phyloP scores from a whole-genome alignment of 2,888 invertebrate genomes.

The Synergus gifuensis region DNA sequence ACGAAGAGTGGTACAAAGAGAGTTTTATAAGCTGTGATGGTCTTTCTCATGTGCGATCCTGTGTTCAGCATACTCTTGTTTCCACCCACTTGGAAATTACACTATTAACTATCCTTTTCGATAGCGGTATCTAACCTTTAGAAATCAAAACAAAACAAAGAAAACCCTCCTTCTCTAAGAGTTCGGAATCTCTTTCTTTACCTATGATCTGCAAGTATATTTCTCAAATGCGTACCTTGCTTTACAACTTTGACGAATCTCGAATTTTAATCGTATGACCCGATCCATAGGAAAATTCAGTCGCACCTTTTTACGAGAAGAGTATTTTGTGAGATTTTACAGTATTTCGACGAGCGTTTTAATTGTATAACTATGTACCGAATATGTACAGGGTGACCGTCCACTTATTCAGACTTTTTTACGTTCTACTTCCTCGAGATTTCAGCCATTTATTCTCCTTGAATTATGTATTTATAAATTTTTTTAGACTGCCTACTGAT shows the following conservation, averaged over 20 bases:
- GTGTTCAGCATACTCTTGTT: slow-evolving; percentile 37
- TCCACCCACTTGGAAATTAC: slow-evolving; percentile 8
- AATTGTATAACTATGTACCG: slow-evolving; percentile 74
- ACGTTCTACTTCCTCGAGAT: slow-evolving; percentile 47
- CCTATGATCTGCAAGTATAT: slow-evolving; percentile 46
- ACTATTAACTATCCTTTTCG: background rate
- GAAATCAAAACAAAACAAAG: background rate
- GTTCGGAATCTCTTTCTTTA: slow-evolving; percentile 37
- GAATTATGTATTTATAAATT: background rate
- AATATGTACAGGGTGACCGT: slow-evolving; percentile 74
- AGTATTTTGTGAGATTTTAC: slow-evolving; percentile 77
- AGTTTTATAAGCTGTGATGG: slow-evolving; percentile 8
- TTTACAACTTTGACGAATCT: slow-evolving; percentile 54
- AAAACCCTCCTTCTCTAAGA: slow-evolving; percentile 3
- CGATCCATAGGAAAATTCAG: slow-evolving; percentile 61
- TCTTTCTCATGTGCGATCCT: background rate
- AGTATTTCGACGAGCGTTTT: slow-evolving; percentile 76
- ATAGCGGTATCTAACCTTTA: slow-evolving; percentile 15
- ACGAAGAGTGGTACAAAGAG: background rate
- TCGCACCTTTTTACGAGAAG: slow-evolving; percentile 69
- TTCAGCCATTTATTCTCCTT: slow-evolving; percentile 42
- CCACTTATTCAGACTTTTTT: slow-evolving; percentile 69
- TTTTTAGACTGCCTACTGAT: background rate
- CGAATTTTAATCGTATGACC: slow-evolving; percentile 56
- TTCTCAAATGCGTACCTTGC: slow-evolving; percentile 48